Base-by-base conservation (phyloP, 2,113 vertebrate species). In the Campylorhamphus procurvoides region DNA sequence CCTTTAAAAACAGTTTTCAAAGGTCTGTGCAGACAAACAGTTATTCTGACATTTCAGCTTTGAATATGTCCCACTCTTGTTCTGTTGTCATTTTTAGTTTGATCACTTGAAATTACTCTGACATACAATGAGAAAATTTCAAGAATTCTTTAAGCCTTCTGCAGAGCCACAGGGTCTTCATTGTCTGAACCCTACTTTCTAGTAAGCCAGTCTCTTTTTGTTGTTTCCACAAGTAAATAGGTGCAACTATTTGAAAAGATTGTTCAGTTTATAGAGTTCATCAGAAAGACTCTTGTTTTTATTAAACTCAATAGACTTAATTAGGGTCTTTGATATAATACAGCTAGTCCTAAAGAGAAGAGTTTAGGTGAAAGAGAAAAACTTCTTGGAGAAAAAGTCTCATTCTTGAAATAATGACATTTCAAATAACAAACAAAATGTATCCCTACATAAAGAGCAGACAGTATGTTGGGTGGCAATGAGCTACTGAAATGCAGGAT, bases 371-470 rank as follows among this genome's bases (percentile, higher is more conserved):
- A 97, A 97, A 95, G 77, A 95, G 35, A 97, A 96, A 87, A 78
- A 94, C 73, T 92, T 97, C 59, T 92, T 95, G 87, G 91, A 94
- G 73, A 94, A 95, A 96, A 84, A 79, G 27, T 68, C 84, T 96
- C 29, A 29, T 73, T 72, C 37, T 95, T 89, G 47, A 97, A 96
- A 93, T 93, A 96, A 95, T 50, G 20, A 84, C 13, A 63, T 89
- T 66, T 96, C 94, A 83, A 96, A 87, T 97, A 96, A 79, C 90
- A 93, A 75, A 78, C 7, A 93, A 90, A 93, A 73, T 56, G 37
- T 73, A 96, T 95, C 44, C 7, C 12, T 64, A 96, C 33, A 86
- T 73, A 94, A 56, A 92, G 14, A 91, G 63, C 74, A 87, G 2
- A 28, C 73, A 87, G 60, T 59, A 52, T 53, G 77, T 83, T 23